These are phyloP conservation scores for Drosophila mercatorum DNA, from an alignment of 2,888 invertebrate genomes.

Conservation along the genomic window DNA sequence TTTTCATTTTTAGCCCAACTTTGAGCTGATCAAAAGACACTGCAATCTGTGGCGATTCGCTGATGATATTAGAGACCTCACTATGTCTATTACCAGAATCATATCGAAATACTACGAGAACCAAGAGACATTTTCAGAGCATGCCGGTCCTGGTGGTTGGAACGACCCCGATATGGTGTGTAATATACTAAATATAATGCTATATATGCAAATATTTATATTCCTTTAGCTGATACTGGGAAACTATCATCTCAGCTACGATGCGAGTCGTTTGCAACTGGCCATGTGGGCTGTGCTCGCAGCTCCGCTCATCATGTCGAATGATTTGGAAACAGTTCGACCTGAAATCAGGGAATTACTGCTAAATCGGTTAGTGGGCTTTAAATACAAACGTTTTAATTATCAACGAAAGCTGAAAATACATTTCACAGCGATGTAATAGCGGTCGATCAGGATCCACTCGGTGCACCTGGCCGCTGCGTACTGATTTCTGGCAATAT, in stretches of 20 bases:
- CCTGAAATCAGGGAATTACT: slow-evolving; percentile 87
- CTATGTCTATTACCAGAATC: slow-evolving; percentile 86
- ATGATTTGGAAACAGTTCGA: slow-evolving; percentile 87
- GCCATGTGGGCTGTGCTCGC: slow-evolving; percentile 90
- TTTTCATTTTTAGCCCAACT: slow-evolving; percentile 85
- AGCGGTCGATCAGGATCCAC: slow-evolving; percentile 88
- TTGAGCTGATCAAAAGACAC: slow-evolving; percentile 85
- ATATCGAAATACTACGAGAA: slow-evolving; percentile 86
- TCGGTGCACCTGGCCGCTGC: slow-evolving; percentile 87
- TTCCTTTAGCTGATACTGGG: slow-evolving; percentile 86
- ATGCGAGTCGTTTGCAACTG: slow-evolving; percentile 89
- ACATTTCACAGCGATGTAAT: slow-evolving; percentile 85
- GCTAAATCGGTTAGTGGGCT: slow-evolving; percentile 85
- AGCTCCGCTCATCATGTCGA: slow-evolving; percentile 90
- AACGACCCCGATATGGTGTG: slow-evolving; percentile 89
- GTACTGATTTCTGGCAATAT: slow-evolving; percentile 81
- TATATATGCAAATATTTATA: too few species aligned
- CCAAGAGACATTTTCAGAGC: slow-evolving; percentile 86
- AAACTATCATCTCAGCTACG: slow-evolving; percentile 87
- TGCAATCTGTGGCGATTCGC: slow-evolving; percentile 89
- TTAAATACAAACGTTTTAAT: neutral
- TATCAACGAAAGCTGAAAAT: neutral
- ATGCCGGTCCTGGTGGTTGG: slow-evolving; percentile 89
- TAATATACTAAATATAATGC: neutral
- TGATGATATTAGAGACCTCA: slow-evolving; percentile 87